Evolutionary conservation across 2,888 invertebrate genomes (phyloP).

Genomic region (Baronia brevicornis): DNA sequence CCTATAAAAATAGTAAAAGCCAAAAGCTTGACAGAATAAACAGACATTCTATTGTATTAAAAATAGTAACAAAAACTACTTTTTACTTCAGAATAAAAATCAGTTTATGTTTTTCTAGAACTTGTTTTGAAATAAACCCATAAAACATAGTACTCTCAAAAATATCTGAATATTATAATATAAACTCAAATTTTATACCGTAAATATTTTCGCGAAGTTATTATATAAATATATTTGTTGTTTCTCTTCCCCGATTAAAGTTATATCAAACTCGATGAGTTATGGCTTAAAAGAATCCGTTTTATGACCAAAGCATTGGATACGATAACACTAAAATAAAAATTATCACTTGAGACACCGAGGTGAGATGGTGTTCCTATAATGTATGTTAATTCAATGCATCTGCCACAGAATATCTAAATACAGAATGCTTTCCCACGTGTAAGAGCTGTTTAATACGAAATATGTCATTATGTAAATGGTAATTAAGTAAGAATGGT

Average conservation of each 20-base stretch:
- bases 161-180: too few species aligned
- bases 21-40: too few species aligned
- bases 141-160: too few species aligned
- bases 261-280: constrained; percentile 3
- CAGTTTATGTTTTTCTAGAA: too few species aligned
- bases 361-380: constrained; percentile 19
- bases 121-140: too few species aligned
- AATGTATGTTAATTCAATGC: constrained; percentile 40
- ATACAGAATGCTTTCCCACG: constrained; percentile 34
- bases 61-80: too few species aligned
- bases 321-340: constrained; percentile 24
- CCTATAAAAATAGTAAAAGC: too few species aligned
- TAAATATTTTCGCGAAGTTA: too few species aligned
- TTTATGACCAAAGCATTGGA: constrained; percentile 11
- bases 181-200: too few species aligned
- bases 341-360: constrained; percentile 21
- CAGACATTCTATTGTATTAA: too few species aligned
- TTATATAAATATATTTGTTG: background rate
- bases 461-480: constrained; percentile 39
- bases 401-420: constrained; percentile 23
- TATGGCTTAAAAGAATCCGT: constrained; percentile 9
- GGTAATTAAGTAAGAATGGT: constrained; percentile 36
- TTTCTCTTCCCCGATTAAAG: too few species aligned
- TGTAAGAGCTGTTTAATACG: constrained; percentile 26
- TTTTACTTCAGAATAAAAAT: too few species aligned